Percentiles rank a stretch among this genome's conserved stretches.
Conservation (phyloP, 2,113 vertebrate genomes). For the Fukomys damarensis region DNA sequence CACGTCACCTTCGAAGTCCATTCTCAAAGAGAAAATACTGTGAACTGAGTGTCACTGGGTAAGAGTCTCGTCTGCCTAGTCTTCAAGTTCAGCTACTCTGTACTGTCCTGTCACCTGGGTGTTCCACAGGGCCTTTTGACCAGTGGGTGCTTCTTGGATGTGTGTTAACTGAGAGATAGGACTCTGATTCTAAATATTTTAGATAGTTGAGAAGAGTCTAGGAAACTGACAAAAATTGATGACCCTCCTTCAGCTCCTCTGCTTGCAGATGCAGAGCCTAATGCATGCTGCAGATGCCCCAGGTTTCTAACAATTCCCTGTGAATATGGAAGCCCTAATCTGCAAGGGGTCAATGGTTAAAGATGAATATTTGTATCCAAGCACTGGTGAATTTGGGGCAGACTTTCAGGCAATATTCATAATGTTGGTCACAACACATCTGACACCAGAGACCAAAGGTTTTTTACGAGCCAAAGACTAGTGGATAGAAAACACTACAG, state of each 20-base stretch:
- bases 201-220: neutral
- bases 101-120: neutral
- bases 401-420: neutral
- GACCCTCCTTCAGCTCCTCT: neutral
- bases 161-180: neutral
- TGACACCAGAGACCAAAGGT: neutral
- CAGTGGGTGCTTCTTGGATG: neutral
- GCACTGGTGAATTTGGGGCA: neutral
- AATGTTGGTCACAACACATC: neutral
- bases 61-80: neutral
- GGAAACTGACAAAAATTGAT: neutral
- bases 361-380: neutral
- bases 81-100: neutral
- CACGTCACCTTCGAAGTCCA: neutral
- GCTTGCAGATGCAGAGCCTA: neutral
- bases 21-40: neutral
- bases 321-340: neutral
- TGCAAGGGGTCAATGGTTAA: neutral
- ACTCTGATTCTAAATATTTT: constrained; percentile 34
- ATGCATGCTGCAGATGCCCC: neutral
- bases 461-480: neutral
- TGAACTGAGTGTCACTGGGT: neutral
- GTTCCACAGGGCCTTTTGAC: neutral
- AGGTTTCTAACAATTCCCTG: neutral
- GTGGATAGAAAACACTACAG: neutral